These are phyloP conservation scores for Lepetodrilus schrolli DNA, from an alignment of 2,888 invertebrate genomes.

Conservation along the genomic window DNA sequence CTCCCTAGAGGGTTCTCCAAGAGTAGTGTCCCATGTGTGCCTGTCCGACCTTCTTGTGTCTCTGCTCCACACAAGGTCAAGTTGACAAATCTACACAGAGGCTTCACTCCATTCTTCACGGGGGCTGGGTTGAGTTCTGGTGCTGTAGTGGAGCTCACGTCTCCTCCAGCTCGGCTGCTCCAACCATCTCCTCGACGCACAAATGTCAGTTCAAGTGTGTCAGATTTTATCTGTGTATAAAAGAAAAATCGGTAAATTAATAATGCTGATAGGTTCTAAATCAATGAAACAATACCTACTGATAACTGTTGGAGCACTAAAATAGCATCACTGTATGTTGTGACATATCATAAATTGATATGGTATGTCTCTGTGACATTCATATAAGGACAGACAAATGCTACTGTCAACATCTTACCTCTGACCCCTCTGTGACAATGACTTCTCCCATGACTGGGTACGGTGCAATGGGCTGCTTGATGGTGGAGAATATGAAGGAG, in stretches of 20 bases:
- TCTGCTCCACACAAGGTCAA: conserved; percentile 80
- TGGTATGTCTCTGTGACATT: too few relatives aligned
- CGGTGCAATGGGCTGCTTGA: conserved; percentile 85
- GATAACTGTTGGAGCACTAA: background rate
- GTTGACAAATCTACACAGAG: conserved; percentile 80
- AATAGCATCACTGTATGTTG: background rate
- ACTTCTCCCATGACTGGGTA: conserved; percentile 77
- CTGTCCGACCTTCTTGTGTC: conserved; percentile 80
- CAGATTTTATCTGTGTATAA: conserved; percentile 83
- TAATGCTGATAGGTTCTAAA: too few relatives aligned
- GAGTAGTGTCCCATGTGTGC: conserved; percentile 82
- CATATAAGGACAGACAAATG: too few relatives aligned
- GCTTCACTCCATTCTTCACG: conserved; percentile 51
- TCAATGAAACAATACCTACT: too few relatives aligned
- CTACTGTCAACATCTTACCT: background rate
- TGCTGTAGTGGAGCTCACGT: background rate
- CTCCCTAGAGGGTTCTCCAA: conserved; percentile 80
- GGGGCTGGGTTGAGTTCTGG: conserved; percentile 53
- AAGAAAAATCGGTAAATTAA: background rate
- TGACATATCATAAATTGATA: background rate
- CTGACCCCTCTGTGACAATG: conserved; percentile 80
- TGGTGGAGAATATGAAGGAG: conserved; percentile 86
- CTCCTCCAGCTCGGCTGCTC: background rate
- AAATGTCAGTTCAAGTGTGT: conserved; percentile 83
- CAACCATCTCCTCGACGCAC: background rate